These are phyloP conservation scores for Polylopha cassiicola DNA, from an alignment of 2,888 invertebrate genomes.

Conservation along the genomic window DNA sequence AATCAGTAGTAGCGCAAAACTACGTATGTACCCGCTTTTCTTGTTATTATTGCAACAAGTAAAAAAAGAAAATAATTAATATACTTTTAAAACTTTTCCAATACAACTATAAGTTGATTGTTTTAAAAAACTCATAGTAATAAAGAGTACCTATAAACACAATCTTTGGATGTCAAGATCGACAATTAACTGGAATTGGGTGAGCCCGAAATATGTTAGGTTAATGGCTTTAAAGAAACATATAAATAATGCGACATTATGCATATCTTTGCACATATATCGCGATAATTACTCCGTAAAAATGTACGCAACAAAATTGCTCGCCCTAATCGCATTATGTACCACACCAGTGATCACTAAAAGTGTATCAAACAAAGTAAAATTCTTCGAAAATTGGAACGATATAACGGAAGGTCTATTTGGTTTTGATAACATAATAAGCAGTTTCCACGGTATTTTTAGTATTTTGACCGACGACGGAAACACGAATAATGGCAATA, in stretches of 20 bases:
- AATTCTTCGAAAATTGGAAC: constrained; percentile 10
- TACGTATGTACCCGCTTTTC: too few species aligned
- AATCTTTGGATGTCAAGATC: constrained; percentile 18
- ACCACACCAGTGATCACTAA: not conserved
- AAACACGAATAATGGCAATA: constrained; percentile 1
- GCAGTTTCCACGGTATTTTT: constrained; percentile 24
- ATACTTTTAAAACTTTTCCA: too few species aligned
- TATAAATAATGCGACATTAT: too few species aligned
- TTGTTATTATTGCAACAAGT: too few species aligned
- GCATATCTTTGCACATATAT: too few species aligned
- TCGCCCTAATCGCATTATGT: constrained; percentile 2
- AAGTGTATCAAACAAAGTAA: not conserved
- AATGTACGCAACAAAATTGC: constrained; percentile 9
- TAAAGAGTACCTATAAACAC: constrained; percentile 1
- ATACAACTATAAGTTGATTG: too few species aligned
- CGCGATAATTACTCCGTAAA: constrained; percentile 2
- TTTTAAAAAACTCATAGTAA: too few species aligned
- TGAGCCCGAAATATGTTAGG: constrained; percentile 7
- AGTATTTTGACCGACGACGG: constrained; percentile 13
- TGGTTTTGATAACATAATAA: constrained; percentile 19
- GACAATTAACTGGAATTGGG: constrained; percentile 4
- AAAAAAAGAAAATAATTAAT: too few species aligned
- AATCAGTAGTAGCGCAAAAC: too few species aligned
- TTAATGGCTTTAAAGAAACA: constrained; percentile 5
- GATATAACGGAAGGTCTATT: constrained; percentile 18